These are phyloP conservation scores for Chrysemys picta DNA, from an alignment of 2,113 vertebrate genomes.

Conservation along the genomic window DNA sequence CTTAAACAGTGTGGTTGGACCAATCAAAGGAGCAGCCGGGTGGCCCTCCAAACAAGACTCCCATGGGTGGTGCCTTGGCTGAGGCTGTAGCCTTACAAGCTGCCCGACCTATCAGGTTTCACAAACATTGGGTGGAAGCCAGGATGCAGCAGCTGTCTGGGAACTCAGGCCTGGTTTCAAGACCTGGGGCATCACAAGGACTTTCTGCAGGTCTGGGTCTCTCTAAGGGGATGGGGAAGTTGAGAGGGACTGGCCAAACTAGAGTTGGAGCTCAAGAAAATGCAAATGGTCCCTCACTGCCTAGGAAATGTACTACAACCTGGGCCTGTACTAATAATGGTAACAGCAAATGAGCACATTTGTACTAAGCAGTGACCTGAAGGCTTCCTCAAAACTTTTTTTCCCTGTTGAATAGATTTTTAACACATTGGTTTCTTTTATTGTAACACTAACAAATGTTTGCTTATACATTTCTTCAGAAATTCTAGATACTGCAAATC, in stretches of 20 bases:
- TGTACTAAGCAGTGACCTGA: neutral
- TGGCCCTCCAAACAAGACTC: neutral
- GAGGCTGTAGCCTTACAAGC: neutral
- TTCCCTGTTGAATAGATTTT: neutral
- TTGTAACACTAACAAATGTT: neutral
- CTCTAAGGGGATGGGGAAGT: neutral
- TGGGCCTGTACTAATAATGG: accelerated
- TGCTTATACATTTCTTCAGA: no score
- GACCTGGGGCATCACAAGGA: neutral
- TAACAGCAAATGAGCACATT: neutral
- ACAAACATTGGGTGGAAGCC: neutral
- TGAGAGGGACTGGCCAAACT: neutral
- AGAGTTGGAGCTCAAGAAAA: accelerated
- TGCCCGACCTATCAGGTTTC: neutral
- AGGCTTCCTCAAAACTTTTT: neutral
- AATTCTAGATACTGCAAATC: no score
- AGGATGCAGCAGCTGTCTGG: no score
- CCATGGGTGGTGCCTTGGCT: neutral
- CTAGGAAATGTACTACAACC: neutral
- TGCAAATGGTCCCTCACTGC: neutral
- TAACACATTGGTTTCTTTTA: neutral
- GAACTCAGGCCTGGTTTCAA: neutral
- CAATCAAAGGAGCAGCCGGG: no score
- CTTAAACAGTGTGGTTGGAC: neutral
- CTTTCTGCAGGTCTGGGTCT: neutral